phyloP scores from a whole-genome alignment of 92 coral and sea anemone genomes.

The Epizoanthus scotinus region DNA sequence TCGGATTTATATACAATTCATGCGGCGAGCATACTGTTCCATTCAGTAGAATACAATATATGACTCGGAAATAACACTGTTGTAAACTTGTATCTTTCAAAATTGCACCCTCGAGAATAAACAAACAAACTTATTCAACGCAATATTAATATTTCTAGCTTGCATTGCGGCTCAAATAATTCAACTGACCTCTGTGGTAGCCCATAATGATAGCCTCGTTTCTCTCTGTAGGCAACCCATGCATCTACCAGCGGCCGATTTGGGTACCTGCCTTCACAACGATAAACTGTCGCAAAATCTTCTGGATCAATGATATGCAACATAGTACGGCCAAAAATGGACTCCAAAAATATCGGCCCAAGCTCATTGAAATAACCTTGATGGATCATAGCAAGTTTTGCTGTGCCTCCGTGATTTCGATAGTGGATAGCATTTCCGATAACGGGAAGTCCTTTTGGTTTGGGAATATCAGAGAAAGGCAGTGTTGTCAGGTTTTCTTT shows the following conservation, averaged over 20 bases:
- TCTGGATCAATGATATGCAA: conserved; percentile 59
- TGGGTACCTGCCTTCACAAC: conserved; percentile 72
- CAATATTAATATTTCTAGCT: no score
- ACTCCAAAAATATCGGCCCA: conserved; percentile 69
- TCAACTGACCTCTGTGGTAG: conserved; percentile 29
- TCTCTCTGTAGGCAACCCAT: conserved; percentile 35
- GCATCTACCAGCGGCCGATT: conserved; percentile 42
- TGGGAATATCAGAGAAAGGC: conserved; percentile 49
- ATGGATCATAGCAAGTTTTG: conserved; percentile 20
- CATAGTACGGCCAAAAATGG: conserved; percentile 32
- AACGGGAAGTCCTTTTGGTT: conserved; percentile 36
- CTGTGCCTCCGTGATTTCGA: conserved; percentile 32
- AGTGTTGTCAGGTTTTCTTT: not conserved
- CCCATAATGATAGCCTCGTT: conserved; percentile 27
- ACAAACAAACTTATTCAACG: no score
- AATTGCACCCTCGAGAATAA: no score
- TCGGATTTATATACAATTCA: no score
- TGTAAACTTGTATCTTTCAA: no score
- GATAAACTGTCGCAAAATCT: conserved; percentile 56
- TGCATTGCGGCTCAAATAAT: no score
- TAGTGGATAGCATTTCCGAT: conserved; percentile 19
- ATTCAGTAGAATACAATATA: no score
- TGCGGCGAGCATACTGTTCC: no score
- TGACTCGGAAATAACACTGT: no score
- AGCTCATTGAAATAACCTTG: conserved; percentile 50